Evolutionary conservation across 2,888 invertebrate genomes (phyloP), one percentile per base, ranked within the genome.

Genomic region (Eurytoma californica): DNA sequence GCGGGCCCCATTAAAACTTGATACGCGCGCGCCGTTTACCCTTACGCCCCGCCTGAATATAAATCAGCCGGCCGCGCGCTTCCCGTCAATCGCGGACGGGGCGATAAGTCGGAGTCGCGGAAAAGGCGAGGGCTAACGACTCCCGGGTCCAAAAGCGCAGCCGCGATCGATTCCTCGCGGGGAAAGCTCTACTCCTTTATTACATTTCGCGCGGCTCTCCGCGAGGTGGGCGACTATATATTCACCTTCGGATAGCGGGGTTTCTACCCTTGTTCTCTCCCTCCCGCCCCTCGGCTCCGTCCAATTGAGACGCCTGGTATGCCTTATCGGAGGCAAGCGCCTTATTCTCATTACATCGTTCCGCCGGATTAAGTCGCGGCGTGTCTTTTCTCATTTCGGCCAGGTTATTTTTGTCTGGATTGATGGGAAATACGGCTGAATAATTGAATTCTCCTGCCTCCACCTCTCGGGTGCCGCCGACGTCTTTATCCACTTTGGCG

Each of bases 361-460:
- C 65, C 65, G 18, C 30, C 39, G 76, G 63, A 80, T 80, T 76
- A 76, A 80, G 68, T 72, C 69, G 69, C 58, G 72, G 67, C 55
- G 53, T 47, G 58, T 72, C 63, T 49, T 39, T 55, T 58, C 53
- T 49, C 55, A 13, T 16, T 30, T 7, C 51, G n/a, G 28, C 28
- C 60, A 30, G 70, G 73, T 81, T 78, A 75, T 81, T 79, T 81
- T 73, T 70, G 73, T 55, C 66, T 73, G 73, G 79, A 79, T 81
- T 81, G 81, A 81, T 79, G 81, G 79, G 70, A 81, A 81, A 81
- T 68, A 66, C 81, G 79, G 73, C 76, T 79, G 81, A 81, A 81
- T 81, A 79, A 81, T 81, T 81, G 79, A 81, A 81, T 79, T 75
- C 74, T 67, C 63, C 70, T 51, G 39, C 20, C 69, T 67, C 67